These are phyloP conservation scores for Cossypha heuglini DNA, from an alignment of 2,797 vertebrate genomes.

Conservation along the genomic window DNA sequence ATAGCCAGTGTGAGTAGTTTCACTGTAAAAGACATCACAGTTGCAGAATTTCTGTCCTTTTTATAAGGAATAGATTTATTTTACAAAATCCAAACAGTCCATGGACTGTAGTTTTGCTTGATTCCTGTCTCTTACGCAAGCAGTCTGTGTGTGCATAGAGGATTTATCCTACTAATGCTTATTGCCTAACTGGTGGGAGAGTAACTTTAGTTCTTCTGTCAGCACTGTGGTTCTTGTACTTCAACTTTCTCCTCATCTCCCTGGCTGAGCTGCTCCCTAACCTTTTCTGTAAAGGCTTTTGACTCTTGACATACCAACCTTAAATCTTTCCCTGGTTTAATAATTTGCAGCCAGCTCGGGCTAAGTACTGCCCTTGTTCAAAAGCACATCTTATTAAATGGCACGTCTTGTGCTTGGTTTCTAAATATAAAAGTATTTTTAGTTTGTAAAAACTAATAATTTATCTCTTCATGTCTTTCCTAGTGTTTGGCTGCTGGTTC, in stretches of 20 bases:
- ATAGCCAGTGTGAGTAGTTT: not conserved
- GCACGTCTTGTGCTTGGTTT: not conserved
- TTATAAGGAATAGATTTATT: not conserved
- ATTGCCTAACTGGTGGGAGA: not conserved
- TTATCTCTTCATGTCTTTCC: not conserved
- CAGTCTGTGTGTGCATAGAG: not conserved
- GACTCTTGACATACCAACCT: not conserved
- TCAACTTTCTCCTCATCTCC: not conserved
- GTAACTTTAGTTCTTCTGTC: not conserved
- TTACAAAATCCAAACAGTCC: not conserved
- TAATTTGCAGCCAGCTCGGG: not conserved
- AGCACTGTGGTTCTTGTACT: not conserved
- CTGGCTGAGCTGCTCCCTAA: not conserved
- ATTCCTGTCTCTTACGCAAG: not conserved
- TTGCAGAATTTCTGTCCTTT: not conserved
- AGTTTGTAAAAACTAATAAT: not conserved
- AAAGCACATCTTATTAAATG: not conserved
- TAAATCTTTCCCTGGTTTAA: not conserved
- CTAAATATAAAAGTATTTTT: not conserved
- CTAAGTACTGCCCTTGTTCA: not conserved
- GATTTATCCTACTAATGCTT: not conserved
- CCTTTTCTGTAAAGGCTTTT: not conserved
- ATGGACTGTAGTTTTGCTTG: not conserved
- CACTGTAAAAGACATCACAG: not conserved
- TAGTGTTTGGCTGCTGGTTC: constrained; percentile 97